phyloP scores from a whole-genome alignment of 1,140 invertebrate species.

The Steinernema feltiae region DNA sequence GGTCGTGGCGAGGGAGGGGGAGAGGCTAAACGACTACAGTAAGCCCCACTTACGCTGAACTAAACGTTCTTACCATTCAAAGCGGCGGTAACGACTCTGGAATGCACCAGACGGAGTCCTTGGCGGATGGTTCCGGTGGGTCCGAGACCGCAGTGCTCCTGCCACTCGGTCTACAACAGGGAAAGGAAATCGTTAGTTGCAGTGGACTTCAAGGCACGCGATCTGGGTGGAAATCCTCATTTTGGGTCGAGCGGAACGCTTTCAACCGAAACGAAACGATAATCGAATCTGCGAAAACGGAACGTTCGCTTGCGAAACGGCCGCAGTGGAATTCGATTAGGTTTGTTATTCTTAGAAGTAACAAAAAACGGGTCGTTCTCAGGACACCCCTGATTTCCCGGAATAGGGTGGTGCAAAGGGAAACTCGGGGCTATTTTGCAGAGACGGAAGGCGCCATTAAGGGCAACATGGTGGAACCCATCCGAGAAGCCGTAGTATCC shows the following conservation, averaged over 20 bases:
- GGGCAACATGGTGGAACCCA: too few relatives aligned
- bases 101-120: constrained; percentile 47
- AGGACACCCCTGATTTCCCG: neutral
- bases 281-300: neutral
- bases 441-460: too few relatives aligned
- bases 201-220: neutral
- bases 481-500: too few relatives aligned
- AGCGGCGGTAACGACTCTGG: constrained; percentile 45
- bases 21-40: constrained; percentile 35
- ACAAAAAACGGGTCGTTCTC: neutral
- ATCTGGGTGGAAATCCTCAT: neutral
- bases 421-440: too few relatives aligned
- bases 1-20: constrained; percentile 35
- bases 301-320: neutral
- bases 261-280: neutral
- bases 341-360: neutral
- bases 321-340: neutral
- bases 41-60: neutral
- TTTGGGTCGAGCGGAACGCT: neutral
- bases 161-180: constrained; percentile 42
- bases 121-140: constrained; percentile 52
- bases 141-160: constrained; percentile 55
- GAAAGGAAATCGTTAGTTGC: neutral
- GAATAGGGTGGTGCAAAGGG: neutral
- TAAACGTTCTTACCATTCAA: constrained; percentile 30